Evolutionary conservation across 1,140 invertebrate genomes (phyloP).

Genomic region (Drosophila aff.): DNA sequence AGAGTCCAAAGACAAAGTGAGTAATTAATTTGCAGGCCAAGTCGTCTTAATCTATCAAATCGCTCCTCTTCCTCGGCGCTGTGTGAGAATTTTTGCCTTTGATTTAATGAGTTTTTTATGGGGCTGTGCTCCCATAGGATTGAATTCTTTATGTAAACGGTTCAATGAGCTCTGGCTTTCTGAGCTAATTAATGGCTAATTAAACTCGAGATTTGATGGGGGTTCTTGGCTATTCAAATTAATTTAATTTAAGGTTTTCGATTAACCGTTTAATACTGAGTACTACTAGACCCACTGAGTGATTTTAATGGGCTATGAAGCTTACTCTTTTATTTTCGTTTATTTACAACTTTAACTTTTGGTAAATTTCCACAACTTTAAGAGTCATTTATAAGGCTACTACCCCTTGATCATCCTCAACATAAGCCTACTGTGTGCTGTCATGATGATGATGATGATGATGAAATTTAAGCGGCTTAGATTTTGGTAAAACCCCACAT

Average conservation of each 20-base stretch:
- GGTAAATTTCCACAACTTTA: slow-evolving; percentile 1
- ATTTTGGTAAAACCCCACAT: slow-evolving; percentile 46
- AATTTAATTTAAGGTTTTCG: not conserved
- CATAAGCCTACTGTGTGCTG: slow-evolving; percentile 27
- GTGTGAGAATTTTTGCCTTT: slow-evolving; percentile 59
- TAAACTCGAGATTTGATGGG: slow-evolving; percentile 61
- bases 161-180: slow-evolving; percentile 57
- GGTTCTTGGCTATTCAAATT: slow-evolving; percentile 7
- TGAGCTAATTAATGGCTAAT: slow-evolving; percentile 67
- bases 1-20: slow-evolving; percentile 37
- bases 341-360: not conserved
- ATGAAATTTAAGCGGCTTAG: slow-evolving; percentile 74
- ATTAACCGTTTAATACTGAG: slow-evolving; percentile 9
- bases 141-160: slow-evolving; percentile 67
- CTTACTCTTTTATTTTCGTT: not conserved
- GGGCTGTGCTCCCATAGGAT: slow-evolving; percentile 39
- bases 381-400: slow-evolving; percentile 18
- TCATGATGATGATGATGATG: slow-evolving; percentile 62
- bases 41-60: slow-evolving; percentile 59
- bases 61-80: not conserved
- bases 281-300: not conserved
- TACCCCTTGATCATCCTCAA: slow-evolving; percentile 17
- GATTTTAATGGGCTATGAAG: not conserved
- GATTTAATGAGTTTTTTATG: slow-evolving; percentile 68
- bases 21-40: slow-evolving; percentile 70